phyloP scores from a whole-genome alignment of 2,888 invertebrate species.

The Acronicta alni region DNA sequence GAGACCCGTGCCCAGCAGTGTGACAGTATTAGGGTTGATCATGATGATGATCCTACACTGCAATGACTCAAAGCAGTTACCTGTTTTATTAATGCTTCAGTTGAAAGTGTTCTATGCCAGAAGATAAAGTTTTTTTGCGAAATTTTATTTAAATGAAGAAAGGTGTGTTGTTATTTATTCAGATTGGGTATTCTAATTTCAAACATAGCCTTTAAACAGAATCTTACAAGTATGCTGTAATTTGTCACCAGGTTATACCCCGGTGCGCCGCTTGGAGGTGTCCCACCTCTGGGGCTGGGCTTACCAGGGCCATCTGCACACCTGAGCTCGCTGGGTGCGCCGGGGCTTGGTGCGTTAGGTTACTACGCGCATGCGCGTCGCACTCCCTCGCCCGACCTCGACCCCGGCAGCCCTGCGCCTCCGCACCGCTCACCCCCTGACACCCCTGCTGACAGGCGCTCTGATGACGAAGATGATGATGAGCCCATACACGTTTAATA shows the following conservation, averaged over 20 bases:
- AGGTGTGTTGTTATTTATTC: no score
- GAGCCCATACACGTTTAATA: conserved; percentile 90
- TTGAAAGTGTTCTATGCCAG: no score
- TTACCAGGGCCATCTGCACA: conserved; percentile 92
- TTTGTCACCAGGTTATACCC: conserved; percentile 87
- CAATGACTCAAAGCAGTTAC: no score
- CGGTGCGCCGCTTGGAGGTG: conserved; percentile 89
- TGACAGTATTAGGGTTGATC: no score
- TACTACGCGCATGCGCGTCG: conserved; percentile 87
- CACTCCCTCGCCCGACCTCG: conserved; percentile 87
- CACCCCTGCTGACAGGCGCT: conserved; percentile 79
- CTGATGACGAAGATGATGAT: conserved; percentile 89
- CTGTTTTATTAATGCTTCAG: no score
- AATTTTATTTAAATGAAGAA: no score
- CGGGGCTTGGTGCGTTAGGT: conserved; percentile 90
- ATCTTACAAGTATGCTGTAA: background rate
- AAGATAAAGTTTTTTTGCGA: no score
- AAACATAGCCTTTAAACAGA: background rate
- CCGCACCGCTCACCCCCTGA: conserved; percentile 83
- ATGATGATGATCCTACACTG: no score
- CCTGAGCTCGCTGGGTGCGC: conserved; percentile 91
- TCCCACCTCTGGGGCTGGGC: conserved; percentile 89
- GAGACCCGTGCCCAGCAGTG: no score
- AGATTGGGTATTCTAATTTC: background rate
- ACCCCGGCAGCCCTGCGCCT: conserved; percentile 90